Base-by-base conservation (phyloP, 2,888 invertebrate species). In the Apotomis capreana region DNA sequence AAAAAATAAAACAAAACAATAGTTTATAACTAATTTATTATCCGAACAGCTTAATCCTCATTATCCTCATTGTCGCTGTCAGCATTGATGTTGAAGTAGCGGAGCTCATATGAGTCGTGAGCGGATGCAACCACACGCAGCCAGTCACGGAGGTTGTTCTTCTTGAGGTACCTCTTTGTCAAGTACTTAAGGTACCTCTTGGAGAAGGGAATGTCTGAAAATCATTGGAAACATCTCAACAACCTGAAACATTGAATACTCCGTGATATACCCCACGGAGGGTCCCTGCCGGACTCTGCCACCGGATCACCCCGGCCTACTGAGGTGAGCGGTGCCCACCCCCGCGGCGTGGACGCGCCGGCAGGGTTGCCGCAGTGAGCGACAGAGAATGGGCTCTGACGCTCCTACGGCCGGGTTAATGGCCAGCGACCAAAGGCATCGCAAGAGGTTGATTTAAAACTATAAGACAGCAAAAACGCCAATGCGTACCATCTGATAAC, bases 111-210 rank as follows among this genome's bases (percentile, higher is more conserved):
- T 0, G 97, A 96, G 83, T 99, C 99, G 88, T 99, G 99, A 74
- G 96, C 96, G 77, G 97, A 96, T 12, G 99, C 98, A n/a, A 99
- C 99, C 75, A 99, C 99, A 85, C 99, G 95, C 83, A 99, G 95
- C 99, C 99, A 99, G 93, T 99, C 99, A 83, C 99, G 96, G 76
- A 99, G 95, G 88, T 98, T 98, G 94, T 99, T 98, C 95, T 99
- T 99, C 95, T 99, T 99, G 92, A 99, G 95, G 94, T 99, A 99
- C 90, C 99, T 98, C 94, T 99, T 99, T 3, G 99, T 99, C 92
- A 99, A 95, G 94, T 99, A 99, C 94, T 99, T 99, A 78, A 99
- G 95, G 89, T 99, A 99, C 93, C 99, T 95, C 92, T 96, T 96
- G 73, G 96, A 95, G 92, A 96, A 96, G 77, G 96, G 95, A 86